These are phyloP conservation scores for Sciurus carolinensis DNA, from an alignment of 2,797 vertebrate genomes.

Conservation along the genomic window DNA sequence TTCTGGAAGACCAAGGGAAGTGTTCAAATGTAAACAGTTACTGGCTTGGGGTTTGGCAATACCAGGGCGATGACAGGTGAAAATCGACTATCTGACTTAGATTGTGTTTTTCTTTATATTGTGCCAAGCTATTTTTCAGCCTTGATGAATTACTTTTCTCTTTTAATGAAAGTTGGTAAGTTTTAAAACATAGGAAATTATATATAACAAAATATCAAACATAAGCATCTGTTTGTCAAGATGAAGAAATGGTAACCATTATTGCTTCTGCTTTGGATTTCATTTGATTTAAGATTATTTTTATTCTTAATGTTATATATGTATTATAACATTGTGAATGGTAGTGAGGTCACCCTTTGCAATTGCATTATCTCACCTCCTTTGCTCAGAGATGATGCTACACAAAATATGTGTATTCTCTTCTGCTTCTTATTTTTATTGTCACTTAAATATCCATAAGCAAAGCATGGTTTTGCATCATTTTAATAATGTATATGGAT, in stretches of 20 bases:
- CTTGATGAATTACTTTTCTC: neutral
- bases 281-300: neutral
- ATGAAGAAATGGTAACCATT: slow-evolving; percentile 43
- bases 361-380: neutral
- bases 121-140: neutral
- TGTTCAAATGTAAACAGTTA: neutral
- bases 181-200: slow-evolving; percentile 49
- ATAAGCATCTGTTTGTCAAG: neutral
- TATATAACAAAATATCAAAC: slow-evolving; percentile 12
- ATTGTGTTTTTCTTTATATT: slow-evolving; percentile 13
- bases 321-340: neutral
- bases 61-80: neutral
- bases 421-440: neutral
- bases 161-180: neutral
- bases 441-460: slow-evolving; percentile 19
- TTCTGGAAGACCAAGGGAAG: neutral
- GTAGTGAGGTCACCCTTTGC: neutral
- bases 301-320: neutral
- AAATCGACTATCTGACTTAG: neutral
- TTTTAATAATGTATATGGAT: slow-evolving; percentile 32
- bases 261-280: slow-evolving; percentile 57
- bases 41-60: neutral
- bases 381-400: neutral
- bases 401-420: neutral
- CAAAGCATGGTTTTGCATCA: slow-evolving; percentile 21